Evolutionary conservation across 2,888 invertebrate species (phyloP).

Genomic region (Eretmocerus hayati): DNA sequence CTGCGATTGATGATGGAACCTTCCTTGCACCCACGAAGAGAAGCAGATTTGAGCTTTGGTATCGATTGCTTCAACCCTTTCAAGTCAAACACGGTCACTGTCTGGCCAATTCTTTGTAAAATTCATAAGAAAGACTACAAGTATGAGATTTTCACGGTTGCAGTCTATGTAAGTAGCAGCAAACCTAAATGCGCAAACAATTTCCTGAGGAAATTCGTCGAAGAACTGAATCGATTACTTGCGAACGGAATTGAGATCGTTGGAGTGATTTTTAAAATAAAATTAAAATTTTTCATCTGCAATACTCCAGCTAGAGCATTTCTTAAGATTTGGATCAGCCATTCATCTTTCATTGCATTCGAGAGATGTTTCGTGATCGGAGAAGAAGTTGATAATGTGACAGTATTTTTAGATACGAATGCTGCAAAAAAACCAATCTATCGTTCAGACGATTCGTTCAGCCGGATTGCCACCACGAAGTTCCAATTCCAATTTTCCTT

Average conservation of each 20-base stretch:
- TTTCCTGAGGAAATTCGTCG: not conserved
- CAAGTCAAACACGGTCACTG: not conserved
- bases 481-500: not conserved
- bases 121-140: not conserved
- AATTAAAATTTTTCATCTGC: not conserved
- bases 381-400: not conserved
- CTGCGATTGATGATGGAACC: not conserved
- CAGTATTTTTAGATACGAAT: not conserved
- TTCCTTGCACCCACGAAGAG: not conserved
- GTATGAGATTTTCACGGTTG: slow-evolving; percentile 1
- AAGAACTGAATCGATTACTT: not conserved
- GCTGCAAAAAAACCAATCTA: not conserved
- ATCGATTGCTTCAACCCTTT: too few relatives aligned
- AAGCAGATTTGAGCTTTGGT: too few relatives aligned
- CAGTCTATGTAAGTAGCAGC: not conserved
- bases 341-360: not conserved
- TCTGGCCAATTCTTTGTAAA: slow-evolving; percentile 3
- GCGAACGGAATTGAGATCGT: not conserved
- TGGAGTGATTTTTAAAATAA: not conserved
- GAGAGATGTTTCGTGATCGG: not conserved
- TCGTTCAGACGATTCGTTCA: not conserved
- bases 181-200: not conserved
- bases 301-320: slow-evolving; percentile 2
- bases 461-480: not conserved
- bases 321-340: not conserved